These are phyloP conservation scores for Ondatra zibethicus DNA, from an alignment of 2,113 vertebrate genomes.

Conservation along the genomic window DNA sequence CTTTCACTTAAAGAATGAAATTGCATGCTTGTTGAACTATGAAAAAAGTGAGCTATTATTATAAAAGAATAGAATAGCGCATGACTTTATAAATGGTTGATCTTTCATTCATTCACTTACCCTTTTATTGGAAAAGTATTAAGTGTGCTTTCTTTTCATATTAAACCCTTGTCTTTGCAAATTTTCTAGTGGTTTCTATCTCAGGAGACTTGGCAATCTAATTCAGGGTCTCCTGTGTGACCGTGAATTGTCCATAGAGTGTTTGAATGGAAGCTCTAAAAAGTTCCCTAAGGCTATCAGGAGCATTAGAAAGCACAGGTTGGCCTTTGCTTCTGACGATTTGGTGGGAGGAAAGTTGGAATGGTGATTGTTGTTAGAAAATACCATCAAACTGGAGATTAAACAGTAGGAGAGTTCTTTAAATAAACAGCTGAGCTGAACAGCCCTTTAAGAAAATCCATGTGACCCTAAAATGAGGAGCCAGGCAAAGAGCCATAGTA, in stretches of 20 bases:
- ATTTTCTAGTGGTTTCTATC: not conserved
- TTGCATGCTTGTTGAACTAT: slow-evolving; percentile 10
- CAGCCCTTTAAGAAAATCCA: not conserved
- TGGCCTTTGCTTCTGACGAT: not conserved
- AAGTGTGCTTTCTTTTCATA: not conserved
- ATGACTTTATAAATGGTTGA: not conserved
- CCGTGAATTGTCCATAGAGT: not conserved
- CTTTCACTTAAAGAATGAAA: slow-evolving; percentile 18
- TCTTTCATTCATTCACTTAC: not conserved
- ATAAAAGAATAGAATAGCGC: not conserved
- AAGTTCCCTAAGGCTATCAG: not conserved
- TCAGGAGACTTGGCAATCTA: too few species aligned
- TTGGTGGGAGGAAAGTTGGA: not conserved
- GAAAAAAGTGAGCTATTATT: not conserved
- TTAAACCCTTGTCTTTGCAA: not conserved
- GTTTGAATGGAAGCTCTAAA: not conserved
- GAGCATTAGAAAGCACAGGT: not conserved
- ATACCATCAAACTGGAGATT: not conserved
- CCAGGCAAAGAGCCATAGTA: not conserved
- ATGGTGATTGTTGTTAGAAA: not conserved
- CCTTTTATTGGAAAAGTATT: not conserved
- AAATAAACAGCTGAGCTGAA: not conserved
- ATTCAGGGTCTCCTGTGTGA: not conserved
- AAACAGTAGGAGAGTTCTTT: not conserved
- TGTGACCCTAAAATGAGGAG: not conserved